Conservation (phyloP, 2,113 vertebrate species). For the Rhynchomys soricoides region DNA sequence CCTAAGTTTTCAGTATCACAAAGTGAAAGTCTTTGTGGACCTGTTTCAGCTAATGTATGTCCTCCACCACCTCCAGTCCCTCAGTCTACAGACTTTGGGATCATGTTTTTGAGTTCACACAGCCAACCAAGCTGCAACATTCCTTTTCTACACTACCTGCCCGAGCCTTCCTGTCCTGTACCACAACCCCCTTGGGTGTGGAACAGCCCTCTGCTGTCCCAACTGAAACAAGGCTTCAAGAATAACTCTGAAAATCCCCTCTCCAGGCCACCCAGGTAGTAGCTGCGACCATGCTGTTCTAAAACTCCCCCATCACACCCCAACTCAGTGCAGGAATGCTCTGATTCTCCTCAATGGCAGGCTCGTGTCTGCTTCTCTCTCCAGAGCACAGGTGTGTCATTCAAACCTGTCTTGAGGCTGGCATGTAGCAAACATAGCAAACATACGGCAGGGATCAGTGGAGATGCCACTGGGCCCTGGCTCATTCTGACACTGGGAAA, state of each 20-base stretch:
- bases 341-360: not conserved
- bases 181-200: not conserved
- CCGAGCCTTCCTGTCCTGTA: not conserved
- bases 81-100: not conserved
- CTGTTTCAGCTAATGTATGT: not conserved
- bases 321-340: not conserved
- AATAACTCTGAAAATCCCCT: not conserved
- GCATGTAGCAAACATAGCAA: not conserved
- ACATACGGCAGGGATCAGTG: not conserved
- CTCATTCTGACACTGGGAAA: not conserved
- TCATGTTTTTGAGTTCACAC: not conserved
- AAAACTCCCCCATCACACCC: too few relatives aligned
- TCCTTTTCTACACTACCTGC: not conserved
- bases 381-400: not conserved
- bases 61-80: not conserved
- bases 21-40: too few relatives aligned
- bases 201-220: not conserved
- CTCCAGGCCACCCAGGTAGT: not conserved
- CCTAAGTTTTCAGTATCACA: too few relatives aligned
- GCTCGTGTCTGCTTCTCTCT: not conserved
- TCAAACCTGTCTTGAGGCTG: not conserved
- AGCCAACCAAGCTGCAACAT: too few relatives aligned
- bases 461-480: not conserved
- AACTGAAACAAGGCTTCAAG: not conserved
- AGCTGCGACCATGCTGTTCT: not conserved